phyloP scores from a whole-genome alignment of 2,113 vertebrate genomes.

The Gulo gulo region DNA sequence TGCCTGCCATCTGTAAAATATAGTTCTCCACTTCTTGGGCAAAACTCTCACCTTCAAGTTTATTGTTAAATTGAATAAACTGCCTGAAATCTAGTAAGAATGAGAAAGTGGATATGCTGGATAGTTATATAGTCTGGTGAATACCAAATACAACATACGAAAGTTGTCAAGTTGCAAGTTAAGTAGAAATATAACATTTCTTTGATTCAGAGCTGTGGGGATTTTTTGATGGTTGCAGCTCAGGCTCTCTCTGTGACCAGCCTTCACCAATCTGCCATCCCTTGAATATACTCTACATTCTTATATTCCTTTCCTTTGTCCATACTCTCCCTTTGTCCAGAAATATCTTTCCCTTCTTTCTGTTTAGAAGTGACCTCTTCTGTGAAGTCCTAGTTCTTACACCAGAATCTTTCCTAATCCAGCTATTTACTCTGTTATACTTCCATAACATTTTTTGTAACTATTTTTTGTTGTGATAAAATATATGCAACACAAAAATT shows the following conservation, averaged over 20 bases:
- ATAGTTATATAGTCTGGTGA: neutral
- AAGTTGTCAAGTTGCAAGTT: neutral
- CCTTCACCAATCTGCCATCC: neutral
- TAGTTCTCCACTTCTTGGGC: neutral
- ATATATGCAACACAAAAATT: neutral
- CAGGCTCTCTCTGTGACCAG: neutral
- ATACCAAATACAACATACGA: neutral
- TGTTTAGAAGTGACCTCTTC: neutral
- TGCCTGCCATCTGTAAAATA: neutral
- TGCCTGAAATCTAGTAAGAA: neutral
- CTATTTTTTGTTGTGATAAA: neutral
- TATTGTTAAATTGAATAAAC: neutral
- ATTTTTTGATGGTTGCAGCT: neutral
- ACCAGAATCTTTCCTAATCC: neutral
- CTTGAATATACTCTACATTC: neutral
- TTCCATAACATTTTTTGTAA: neutral
- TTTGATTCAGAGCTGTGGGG: neutral
- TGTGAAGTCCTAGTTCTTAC: neutral
- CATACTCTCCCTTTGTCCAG: neutral
- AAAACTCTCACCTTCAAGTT: neutral
- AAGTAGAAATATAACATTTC: neutral
- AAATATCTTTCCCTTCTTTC: neutral
- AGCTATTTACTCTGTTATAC: neutral
- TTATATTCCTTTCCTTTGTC: neutral
- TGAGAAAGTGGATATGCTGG: neutral